phyloP scores from a whole-genome alignment of 2,888 invertebrate genomes.

The Lapara coniferarum region DNA sequence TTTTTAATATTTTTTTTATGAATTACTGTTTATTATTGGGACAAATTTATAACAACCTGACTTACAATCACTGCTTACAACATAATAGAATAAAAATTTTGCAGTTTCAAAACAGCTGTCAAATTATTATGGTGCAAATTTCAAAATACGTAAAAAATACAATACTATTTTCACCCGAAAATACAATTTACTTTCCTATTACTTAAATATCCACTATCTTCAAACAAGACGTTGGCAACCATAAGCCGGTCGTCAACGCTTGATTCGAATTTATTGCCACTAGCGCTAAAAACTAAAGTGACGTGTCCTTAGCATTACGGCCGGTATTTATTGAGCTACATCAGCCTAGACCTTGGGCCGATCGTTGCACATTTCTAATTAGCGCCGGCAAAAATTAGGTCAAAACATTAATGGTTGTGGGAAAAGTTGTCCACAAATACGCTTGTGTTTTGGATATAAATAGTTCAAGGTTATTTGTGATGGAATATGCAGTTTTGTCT shows the following conservation, averaged over 20 bases:
- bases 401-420: constrained; percentile 8
- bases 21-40: too few species aligned
- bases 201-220: too few species aligned
- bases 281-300: constrained; percentile 48
- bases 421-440: background rate
- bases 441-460: background rate
- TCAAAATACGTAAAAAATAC: too few species aligned
- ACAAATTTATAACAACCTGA: too few species aligned
- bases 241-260: constrained; percentile 36
- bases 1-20: too few species aligned
- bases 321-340: constrained; percentile 16
- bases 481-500: background rate
- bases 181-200: too few species aligned
- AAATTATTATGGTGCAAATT: too few species aligned
- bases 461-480: background rate
- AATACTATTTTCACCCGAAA: too few species aligned
- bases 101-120: too few species aligned
- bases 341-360: constrained; percentile 17
- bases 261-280: constrained; percentile 60
- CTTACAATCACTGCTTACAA: too few species aligned
- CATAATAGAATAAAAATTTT: too few species aligned
- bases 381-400: background rate
- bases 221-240: too few species aligned
- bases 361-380: constrained; percentile 18
- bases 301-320: constrained; percentile 50